phyloP scores from a whole-genome alignment of 2,888 invertebrate species.

The Arctia plantaginis region DNA sequence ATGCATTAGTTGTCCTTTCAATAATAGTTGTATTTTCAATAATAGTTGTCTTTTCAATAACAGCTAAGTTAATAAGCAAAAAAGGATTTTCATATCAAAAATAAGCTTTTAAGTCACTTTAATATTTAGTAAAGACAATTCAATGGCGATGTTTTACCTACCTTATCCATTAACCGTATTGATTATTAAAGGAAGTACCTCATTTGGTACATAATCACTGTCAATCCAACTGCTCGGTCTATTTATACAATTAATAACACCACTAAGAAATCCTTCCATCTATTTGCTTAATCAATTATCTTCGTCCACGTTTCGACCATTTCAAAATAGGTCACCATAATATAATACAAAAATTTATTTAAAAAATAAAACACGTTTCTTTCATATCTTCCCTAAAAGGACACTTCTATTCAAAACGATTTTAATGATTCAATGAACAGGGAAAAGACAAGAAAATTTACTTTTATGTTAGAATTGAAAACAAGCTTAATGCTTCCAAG shows the following conservation, averaged over 20 bases:
- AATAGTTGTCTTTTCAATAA: no score
- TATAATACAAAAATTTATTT: conserved; percentile 38
- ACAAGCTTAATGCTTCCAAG: conserved; percentile 33
- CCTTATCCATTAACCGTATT: neutral
- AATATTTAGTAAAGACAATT: neutral
- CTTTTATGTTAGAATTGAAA: conserved; percentile 38
- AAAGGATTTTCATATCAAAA: no score
- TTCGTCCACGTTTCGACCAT: conserved; percentile 21
- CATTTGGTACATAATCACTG: neutral
- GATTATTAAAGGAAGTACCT: conserved; percentile 2
- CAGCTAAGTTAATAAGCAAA: no score
- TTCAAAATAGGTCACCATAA: conserved; percentile 36
- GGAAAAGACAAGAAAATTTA: conserved; percentile 24
- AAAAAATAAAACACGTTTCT: conserved; percentile 37
- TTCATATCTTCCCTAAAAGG: conserved; percentile 40
- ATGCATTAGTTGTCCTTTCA: no score
- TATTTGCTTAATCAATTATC: conserved; percentile 49
- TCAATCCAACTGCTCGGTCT: neutral
- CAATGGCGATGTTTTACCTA: neutral
- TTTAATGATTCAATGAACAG: conserved; percentile 47
- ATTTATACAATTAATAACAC: conserved; percentile 26
- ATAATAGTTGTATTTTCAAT: no score
- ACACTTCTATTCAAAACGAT: conserved; percentile 38
- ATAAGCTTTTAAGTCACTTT: no score
- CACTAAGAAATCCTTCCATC: conserved; percentile 19